Conservation (phyloP, 2,113 vertebrate genomes). For the Rhinopomastus cyanomelas region DNA sequence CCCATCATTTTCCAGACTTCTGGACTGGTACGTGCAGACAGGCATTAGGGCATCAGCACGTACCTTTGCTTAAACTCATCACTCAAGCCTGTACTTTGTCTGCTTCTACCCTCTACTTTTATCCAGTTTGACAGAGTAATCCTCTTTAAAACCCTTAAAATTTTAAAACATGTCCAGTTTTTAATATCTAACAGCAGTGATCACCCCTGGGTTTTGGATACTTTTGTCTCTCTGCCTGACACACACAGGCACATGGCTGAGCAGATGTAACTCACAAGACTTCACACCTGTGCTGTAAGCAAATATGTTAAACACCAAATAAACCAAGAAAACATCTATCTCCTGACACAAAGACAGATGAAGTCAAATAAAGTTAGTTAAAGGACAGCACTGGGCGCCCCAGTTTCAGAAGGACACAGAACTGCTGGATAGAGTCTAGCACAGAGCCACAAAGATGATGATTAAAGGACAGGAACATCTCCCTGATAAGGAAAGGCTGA, state of each 20-base stretch:
- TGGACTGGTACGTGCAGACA: neutral
- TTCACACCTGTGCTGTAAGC: neutral
- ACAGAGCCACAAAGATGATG: slow-evolving; percentile 2
- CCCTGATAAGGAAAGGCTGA: too few relatives aligned
- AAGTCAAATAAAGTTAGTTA: neutral
- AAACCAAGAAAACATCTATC: neutral
- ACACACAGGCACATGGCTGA: neutral
- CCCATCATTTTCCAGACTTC: neutral
- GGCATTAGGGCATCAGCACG: neutral
- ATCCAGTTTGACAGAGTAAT: neutral
- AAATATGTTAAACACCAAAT: neutral
- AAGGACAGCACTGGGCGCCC: too few relatives aligned
- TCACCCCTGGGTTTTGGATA: neutral
- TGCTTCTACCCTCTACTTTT: neutral
- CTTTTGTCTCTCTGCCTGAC: neutral
- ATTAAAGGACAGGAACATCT: too few relatives aligned
- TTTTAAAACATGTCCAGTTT: neutral
- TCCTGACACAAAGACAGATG: neutral
- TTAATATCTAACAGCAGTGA: neutral
- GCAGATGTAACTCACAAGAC: neutral
- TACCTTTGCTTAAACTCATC: neutral
- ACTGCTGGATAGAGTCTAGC: too few relatives aligned
- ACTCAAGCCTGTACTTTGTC: neutral
- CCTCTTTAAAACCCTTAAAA: neutral
- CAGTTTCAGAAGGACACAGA: too few relatives aligned